Base-by-base conservation (phyloP, 2,113 vertebrate species). In the Cheilinus undulatus region DNA sequence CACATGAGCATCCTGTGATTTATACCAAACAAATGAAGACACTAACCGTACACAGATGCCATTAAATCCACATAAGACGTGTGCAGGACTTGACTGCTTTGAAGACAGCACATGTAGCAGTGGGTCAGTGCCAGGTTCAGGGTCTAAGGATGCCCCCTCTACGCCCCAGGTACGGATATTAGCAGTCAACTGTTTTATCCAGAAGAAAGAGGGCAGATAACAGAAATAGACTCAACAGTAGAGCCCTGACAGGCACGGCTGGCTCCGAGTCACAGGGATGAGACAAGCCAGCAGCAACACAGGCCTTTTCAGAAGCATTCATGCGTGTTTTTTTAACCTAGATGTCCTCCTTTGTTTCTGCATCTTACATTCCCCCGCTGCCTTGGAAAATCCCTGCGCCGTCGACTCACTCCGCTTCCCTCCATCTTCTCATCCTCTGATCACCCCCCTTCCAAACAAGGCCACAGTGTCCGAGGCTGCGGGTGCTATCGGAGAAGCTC, bases 251-350 rank as follows among this genome's bases (percentile, higher is more conserved):
- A 83, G 77, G 85, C 84, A 58, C 20, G 56, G 70, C 81, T 90
- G 76, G 80, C 86, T 92, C 70, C n/a, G 26, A 88, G 87, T 91
- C 88, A 73, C 75, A 65, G 80, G 68, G 70, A 89, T 79, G 78
- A 87, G 81, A 78, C 87, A 82, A 69, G 80, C 73, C 81, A 78
- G 62, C 74, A 54, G 69, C 75, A 76, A 78, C 72, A 72, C 86
- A 74, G 84, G 76, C 89, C 87, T 86, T 92, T 91, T 90, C 86
- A 90, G 85, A 87, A 53, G 63, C 89, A 91, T 76, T 80, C 91
- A 91, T 87, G 85, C 88, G 64, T 91, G 85, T 53, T 76, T 84
- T 83, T 86, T 83, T 74, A 88, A 88, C 86, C 89, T 86, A 88
- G 79, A 90, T 90, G 87, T 89, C 77, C 74, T 50, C 46, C 76